Conservation (phyloP, 2,113 vertebrate genomes). For the Notarius lentiginosus region DNA sequence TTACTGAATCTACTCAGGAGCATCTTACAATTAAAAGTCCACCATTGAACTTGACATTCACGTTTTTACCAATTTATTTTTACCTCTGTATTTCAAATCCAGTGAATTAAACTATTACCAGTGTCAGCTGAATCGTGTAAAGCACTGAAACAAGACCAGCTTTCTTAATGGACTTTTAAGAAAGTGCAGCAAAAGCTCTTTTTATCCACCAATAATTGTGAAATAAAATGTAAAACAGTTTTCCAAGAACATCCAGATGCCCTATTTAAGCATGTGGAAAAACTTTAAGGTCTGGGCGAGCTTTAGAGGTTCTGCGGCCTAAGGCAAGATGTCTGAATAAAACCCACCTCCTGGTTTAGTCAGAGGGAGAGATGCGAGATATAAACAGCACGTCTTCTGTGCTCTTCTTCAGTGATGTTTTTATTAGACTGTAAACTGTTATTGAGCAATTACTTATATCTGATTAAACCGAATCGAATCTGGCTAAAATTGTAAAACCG, state of each 20-base stretch:
- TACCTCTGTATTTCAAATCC: neutral
- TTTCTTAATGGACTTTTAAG: neutral
- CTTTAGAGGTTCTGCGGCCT: constrained; percentile 50
- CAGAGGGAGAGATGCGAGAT: constrained; percentile 35
- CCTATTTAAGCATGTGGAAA: constrained; percentile 62
- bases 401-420: neutral
- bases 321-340: constrained; percentile 52
- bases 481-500: neutral
- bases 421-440: neutral
- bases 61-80: neutral
- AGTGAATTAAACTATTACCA: neutral
- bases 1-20: neutral
- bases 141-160: neutral
- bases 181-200: constrained; percentile 36
- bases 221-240: constrained; percentile 60
- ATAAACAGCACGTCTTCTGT: neutral
- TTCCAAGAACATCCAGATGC: constrained; percentile 48
- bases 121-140: neutral
- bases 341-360: constrained; percentile 40
- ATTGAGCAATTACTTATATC: constrained; percentile 13
- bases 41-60: neutral
- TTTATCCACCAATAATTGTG: constrained; percentile 58
- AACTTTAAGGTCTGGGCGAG: constrained; percentile 56
- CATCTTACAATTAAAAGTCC: neutral
- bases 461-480: neutral